Percentiles rank a stretch among this genome's conserved stretches.
Evolutionary conservation across 2,113 vertebrate genomes (phyloP).

Genomic region (Scopus umbretta): DNA sequence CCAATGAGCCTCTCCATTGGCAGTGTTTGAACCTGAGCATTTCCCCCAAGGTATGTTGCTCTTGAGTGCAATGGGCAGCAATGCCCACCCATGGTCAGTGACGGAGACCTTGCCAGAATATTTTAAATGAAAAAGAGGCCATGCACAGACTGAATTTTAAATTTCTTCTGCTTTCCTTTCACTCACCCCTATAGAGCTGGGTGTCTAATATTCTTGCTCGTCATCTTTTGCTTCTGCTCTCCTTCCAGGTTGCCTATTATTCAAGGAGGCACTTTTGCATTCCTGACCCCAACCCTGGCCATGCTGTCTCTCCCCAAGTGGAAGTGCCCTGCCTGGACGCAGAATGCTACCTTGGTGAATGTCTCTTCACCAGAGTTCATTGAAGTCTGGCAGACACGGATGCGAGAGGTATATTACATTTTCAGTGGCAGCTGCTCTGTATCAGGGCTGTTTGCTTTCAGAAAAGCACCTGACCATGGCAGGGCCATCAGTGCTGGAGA

Average conservation of each 20-base stretch:
- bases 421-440: neutral
- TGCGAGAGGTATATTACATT: conserved; percentile 79
- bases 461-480: neutral
- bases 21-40: neutral
- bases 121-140: neutral
- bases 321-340: conserved; percentile 91
- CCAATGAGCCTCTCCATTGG: neutral
- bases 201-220: neutral
- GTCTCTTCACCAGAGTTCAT: conserved; percentile 80
- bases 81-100: neutral
- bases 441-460: neutral
- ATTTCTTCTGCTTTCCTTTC: neutral
- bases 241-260: conserved; percentile 88
- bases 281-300: conserved; percentile 87
- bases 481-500: neutral
- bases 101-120: neutral
- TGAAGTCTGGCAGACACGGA: conserved; percentile 89
- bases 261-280: conserved; percentile 90
- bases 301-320: conserved; percentile 92
- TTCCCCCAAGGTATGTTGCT: neutral
- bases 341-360: conserved; percentile 84
- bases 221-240: neutral
- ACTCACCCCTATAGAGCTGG: neutral
- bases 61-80: neutral
- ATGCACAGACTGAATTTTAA: neutral